These are phyloP conservation scores for Brachionus rotundiformis DNA, from an alignment of 1,140 invertebrate species.

Conservation along the genomic window DNA sequence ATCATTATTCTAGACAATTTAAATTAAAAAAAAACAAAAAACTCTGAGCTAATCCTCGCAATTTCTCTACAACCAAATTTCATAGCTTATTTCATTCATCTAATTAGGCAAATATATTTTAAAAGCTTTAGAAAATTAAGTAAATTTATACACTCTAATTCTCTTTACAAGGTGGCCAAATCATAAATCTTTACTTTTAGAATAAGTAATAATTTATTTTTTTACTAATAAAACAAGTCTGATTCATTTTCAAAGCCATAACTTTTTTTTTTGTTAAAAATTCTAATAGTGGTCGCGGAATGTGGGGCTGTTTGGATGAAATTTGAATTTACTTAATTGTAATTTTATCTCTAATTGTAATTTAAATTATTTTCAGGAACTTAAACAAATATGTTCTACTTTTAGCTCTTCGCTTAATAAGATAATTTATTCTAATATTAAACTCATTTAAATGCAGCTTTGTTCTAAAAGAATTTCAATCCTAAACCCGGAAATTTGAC, in stretches of 20 bases:
- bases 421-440: slow-evolving; percentile 11
- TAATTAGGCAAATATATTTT: not conserved
- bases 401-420: not conserved
- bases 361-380: slow-evolving; percentile 10
- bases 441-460: slow-evolving; percentile 1
- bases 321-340: not conserved
- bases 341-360: not conserved
- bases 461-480: not conserved
- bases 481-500: not conserved
- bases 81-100: not conserved
- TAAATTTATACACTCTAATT: slow-evolving; percentile 10
- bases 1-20: not conserved
- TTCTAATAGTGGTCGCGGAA: not conserved
- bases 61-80: slow-evolving; percentile 19
- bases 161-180: not conserved
- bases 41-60: not conserved
- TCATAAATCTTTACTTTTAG: not conserved
- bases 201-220: not conserved
- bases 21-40: not conserved
- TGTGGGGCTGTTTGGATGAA: not conserved
- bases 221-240: not conserved
- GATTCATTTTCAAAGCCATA: not conserved
- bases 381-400: not conserved
- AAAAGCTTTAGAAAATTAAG: slow-evolving; percentile 13
- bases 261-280: not conserved